Conservation (phyloP, 2,113 vertebrate genomes). For the Calypte anna region DNA sequence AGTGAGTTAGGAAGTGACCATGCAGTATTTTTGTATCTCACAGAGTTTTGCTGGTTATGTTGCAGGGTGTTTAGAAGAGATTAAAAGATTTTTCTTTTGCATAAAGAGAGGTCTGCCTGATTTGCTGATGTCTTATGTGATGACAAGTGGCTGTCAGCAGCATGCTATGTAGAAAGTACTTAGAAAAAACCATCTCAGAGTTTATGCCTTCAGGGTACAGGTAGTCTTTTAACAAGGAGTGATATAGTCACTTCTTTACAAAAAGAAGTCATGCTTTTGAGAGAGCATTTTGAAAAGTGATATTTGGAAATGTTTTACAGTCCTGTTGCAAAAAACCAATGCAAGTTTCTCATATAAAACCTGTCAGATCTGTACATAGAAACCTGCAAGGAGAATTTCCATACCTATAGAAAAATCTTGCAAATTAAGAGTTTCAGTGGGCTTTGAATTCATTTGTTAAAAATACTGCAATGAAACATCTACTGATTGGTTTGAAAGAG, state of each 20-base stretch:
- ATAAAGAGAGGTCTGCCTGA: not conserved
- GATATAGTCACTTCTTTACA: not conserved
- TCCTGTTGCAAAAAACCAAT: not conserved
- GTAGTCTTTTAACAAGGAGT: not conserved
- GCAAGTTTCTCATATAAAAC: not conserved
- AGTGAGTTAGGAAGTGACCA: too few relatives aligned
- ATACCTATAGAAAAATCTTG: not conserved
- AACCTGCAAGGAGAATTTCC: not conserved
- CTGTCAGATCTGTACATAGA: not conserved
- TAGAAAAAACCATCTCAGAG: fast-evolving
- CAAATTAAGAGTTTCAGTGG: fast-evolving
- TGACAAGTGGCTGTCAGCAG: not conserved
- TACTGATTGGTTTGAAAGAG: not conserved
- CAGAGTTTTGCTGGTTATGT: not conserved
- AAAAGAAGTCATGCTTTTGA: not conserved
- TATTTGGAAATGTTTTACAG: not conserved
- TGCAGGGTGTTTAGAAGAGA: not conserved
- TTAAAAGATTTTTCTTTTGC: not conserved
- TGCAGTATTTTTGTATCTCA: not conserved
- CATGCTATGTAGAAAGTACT: not conserved
- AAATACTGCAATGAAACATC: fast-evolving
- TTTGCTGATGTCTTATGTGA: not conserved
- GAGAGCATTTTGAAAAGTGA: not conserved
- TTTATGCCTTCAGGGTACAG: not conserved
- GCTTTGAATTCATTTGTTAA: not conserved